Evolutionary conservation across 2,888 invertebrate species (phyloP).

Genomic region (Criorhina ranunculi): DNA sequence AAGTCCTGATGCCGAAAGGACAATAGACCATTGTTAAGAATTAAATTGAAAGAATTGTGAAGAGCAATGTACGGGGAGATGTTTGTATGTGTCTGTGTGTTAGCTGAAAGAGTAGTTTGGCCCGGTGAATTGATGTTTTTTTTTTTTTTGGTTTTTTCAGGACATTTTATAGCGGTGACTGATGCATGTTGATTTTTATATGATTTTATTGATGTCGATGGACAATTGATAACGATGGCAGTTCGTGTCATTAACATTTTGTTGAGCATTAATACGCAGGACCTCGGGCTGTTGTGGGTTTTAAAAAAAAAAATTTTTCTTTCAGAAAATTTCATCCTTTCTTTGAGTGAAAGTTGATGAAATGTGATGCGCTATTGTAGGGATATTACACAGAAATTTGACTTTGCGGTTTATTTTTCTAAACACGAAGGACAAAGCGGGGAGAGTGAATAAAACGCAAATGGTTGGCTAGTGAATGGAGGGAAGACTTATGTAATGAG

Average conservation of each 20-base stretch:
- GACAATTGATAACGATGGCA: constrained; percentile 41
- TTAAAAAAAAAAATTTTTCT: too few relatives aligned
- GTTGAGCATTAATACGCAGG: constrained; percentile 25
- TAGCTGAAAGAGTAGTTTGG: neutral
- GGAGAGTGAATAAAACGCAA: neutral
- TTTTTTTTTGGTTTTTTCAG: too few relatives aligned
- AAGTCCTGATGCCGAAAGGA: constrained; percentile 68
- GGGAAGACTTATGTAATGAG: too few relatives aligned
- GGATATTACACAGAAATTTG: constrained; percentile 65
- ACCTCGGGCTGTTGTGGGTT: constrained; percentile 22
- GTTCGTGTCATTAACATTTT: constrained; percentile 52
- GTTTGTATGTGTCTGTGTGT: constrained; percentile 16
- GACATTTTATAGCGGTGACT: constrained; percentile 65
- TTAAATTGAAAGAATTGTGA: constrained; percentile 53
- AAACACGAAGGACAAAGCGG: neutral
- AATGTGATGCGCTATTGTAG: constrained; percentile 40
- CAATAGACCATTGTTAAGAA: constrained; percentile 60
- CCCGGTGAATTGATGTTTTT: constrained; percentile 32
- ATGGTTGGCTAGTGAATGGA: neutral
- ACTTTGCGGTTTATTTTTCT: constrained; percentile 61
- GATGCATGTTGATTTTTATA: constrained; percentile 68
- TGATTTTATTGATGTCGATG: constrained; percentile 55
- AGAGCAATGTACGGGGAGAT: constrained; percentile 22
- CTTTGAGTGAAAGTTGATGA: constrained; percentile 70
- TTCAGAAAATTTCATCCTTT: constrained; percentile 56